Evolutionary conservation across 2,113 vertebrate genomes (phyloP).

Genomic region (Mormoops blainvillei): DNA sequence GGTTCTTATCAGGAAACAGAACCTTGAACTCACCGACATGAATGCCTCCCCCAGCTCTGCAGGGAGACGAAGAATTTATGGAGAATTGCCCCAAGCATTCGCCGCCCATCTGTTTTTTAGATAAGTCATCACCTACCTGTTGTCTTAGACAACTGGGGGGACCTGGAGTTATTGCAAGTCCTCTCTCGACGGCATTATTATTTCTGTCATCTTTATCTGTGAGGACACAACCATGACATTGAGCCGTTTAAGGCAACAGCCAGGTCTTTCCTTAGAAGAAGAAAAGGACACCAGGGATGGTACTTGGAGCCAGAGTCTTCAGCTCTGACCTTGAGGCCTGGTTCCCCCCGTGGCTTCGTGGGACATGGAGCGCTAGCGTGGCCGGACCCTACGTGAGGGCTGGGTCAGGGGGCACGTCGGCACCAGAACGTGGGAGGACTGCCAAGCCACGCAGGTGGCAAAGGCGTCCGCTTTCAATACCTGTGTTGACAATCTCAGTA

Average conservation of each 20-base stretch:
- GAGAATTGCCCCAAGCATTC: neutral
- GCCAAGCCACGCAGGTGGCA: neutral
- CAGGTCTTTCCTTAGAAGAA: neutral
- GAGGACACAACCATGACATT: neutral
- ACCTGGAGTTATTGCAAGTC: neutral
- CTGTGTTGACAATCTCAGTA: neutral
- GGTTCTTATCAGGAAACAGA: neutral
- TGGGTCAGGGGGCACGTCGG: accelerated
- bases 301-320: neutral
- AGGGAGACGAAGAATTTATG: neutral
- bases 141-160: neutral
- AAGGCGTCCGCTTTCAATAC: too few species aligned
- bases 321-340: neutral
- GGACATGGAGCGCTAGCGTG: accelerated
- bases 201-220: conserved; percentile 5
- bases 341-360: accelerated
- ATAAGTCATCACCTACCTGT: conserved; percentile 32
- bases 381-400: accelerated
- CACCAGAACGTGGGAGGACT: accelerated
- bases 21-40: neutral
- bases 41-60: neutral
- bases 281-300: neutral
- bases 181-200: neutral
- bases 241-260: neutral
- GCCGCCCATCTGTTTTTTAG: neutral